Percentiles rank a stretch among this genome's conserved stretches.
phyloP scores from a whole-genome alignment of 2,113 vertebrate species.

The Psilopogon haemacephalus region DNA sequence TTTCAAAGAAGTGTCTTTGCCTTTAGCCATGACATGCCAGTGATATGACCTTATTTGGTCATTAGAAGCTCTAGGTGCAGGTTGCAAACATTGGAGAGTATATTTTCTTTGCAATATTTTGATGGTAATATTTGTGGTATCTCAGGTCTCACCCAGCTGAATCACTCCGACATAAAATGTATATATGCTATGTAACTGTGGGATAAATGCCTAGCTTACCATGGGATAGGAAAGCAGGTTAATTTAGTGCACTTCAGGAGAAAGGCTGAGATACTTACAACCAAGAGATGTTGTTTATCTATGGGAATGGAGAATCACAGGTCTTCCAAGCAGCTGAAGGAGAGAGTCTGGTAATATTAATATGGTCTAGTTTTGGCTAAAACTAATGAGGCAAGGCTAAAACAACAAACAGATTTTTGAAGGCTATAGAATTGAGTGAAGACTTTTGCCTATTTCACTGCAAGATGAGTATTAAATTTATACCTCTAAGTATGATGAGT shows the following conservation, averaged over 20 bases:
- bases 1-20: constrained; percentile 48
- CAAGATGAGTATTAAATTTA: background rate
- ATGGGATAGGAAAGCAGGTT: too few relatives aligned
- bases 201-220: too few relatives aligned
- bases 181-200: background rate
- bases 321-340: too few relatives aligned
- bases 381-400: too few relatives aligned
- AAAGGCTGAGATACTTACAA: too few relatives aligned
- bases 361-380: too few relatives aligned
- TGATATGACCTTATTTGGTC: constrained; percentile 73
- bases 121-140: constrained; percentile 46
- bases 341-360: too few relatives aligned
- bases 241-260: too few relatives aligned
- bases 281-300: too few relatives aligned
- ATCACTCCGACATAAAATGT: background rate
- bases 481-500: too few relatives aligned
- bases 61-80: constrained; percentile 68
- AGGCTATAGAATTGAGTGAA: background rate
- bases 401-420: too few relatives aligned
- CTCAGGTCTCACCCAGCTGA: background rate
- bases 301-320: too few relatives aligned
- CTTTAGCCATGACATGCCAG: constrained; percentile 44
- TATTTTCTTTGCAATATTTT: constrained; percentile 43
- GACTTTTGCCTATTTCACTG: background rate
- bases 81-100: constrained; percentile 69